Base-by-base conservation (phyloP, 1,140 invertebrate species). In the Dendrolimus kikuchii region DNA sequence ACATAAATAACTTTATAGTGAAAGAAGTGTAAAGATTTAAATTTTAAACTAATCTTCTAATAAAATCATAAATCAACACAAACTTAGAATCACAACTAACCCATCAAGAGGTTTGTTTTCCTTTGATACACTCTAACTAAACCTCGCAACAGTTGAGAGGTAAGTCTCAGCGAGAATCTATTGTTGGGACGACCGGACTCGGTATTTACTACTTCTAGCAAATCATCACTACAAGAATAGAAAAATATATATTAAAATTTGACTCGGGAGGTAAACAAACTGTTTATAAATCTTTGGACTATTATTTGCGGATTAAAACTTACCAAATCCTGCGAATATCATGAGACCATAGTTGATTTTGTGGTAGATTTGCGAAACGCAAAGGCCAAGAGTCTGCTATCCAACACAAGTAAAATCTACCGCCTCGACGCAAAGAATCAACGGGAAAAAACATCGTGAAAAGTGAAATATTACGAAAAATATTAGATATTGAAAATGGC, bases 371-470 rank as follows among this genome's bases (percentile, higher is more conserved):
- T 7, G 73, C 70, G 74, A 86, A 86, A 48, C 82, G 71, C 38
- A 71, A 50, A 23, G 82, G 82, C 82, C 82, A 86, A 6, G 82
- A 81, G 60, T 86, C 82, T 38, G 81, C 82, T 4, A 86, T 70
- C 82, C 82, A 86, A 50, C 77, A 82, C 50, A 84, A 69, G 64
- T 86, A 80, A 74, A 86, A 86, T 59, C 74, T 72, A 36, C 82
- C 82, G 5, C 81, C 81, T 60, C 68, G 64, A 56, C 66, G 74
- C 38, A 86, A 66, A 5, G 77, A 78, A 41, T 76, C 71, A 0
- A 68, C 72, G 5, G 79, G 79, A 64, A 78, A 86, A 80, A 86
- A 86, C 82, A 86, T 86, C 65, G 68, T 56, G 10, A 38, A n/a
- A 9, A 39, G 23, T 23, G 23, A 23, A 23, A 23, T 23, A 23